phyloP scores from a whole-genome alignment of 2,113 vertebrate genomes.

The Numenius arquata region DNA sequence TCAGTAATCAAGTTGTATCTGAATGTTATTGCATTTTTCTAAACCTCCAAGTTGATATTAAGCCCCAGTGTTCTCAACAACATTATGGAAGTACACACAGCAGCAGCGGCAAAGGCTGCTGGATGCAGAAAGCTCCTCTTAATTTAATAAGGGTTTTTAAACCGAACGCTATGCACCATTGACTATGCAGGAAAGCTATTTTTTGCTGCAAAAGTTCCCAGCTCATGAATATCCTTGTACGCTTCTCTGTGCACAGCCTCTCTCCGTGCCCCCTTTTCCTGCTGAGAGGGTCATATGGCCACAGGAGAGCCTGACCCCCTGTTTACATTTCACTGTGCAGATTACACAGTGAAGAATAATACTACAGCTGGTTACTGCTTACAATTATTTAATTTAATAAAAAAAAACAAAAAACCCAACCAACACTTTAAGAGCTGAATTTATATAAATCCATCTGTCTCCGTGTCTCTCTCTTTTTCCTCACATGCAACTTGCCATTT shows the following conservation, averaged over 20 bases:
- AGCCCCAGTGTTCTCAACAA: conserved; percentile 26
- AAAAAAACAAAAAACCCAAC: neutral
- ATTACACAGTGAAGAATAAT: conserved; percentile 38
- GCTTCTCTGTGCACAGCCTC: conserved; percentile 24
- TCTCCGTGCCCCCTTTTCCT: conserved; percentile 7
- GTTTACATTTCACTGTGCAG: conserved; percentile 46
- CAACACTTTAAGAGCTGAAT: conserved; percentile 26
- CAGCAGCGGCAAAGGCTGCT: neutral
- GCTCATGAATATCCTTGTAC: conserved; percentile 28
- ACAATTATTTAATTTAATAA: conserved; percentile 26
- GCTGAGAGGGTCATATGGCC: conserved; percentile 44
- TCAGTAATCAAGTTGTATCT: conserved; percentile 63
- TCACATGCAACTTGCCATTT: neutral
- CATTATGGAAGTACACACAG: conserved; percentile 48
- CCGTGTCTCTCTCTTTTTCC: neutral
- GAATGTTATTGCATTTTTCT: conserved; percentile 68
- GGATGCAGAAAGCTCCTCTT: conserved; percentile 46
- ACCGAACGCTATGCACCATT: conserved; percentile 55
- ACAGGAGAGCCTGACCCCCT: conserved; percentile 31
- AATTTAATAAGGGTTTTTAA: conserved; percentile 63
- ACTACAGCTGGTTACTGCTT: conserved; percentile 3
- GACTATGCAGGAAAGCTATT: conserved; percentile 46
- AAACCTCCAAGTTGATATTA: conserved; percentile 58
- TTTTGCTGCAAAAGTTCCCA: conserved; percentile 38
- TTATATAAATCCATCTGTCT: neutral